A percentile compares a stretch with the other conserved stretches of the same genome.
These are phyloP conservation scores for Aphelinus atriplicis DNA, from an alignment of 1,140 invertebrate genomes.

Conservation along the genomic window DNA sequence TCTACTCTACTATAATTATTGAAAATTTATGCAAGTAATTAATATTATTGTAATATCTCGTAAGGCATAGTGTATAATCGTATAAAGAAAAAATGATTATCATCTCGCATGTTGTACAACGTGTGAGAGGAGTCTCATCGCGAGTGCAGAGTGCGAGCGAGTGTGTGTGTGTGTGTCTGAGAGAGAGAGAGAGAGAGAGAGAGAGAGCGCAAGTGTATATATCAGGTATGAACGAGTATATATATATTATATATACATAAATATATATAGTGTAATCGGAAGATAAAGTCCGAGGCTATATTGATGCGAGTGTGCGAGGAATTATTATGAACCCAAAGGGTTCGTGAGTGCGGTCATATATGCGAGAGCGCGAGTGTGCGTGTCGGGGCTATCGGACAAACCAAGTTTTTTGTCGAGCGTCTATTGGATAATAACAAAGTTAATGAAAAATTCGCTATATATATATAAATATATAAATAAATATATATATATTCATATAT, in stretches of 20 bases:
- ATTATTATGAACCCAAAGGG: slow-evolving; percentile 37
- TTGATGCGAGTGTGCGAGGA: slow-evolving; percentile 25
- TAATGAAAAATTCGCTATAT: not conserved
- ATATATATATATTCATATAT: slow-evolving; percentile 10
- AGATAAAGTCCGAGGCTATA: slow-evolving; percentile 31
- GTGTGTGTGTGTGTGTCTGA: slow-evolving; percentile 16
- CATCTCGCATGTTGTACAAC: slow-evolving; percentile 53
- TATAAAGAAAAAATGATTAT: slow-evolving; percentile 53
- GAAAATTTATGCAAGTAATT: slow-evolving; percentile 62
- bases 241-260: slow-evolving; percentile 26
- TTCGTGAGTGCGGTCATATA: slow-evolving; percentile 26
- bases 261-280: slow-evolving; percentile 31
- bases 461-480: slow-evolving; percentile 4
- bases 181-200: slow-evolving; percentile 1
- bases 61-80: slow-evolving; percentile 59
- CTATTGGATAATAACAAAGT: slow-evolving; percentile 14
- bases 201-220: slow-evolving; percentile 22
- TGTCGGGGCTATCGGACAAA: slow-evolving; percentile 49
- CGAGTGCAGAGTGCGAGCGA: slow-evolving; percentile 24
- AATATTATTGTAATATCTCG: slow-evolving; percentile 64
- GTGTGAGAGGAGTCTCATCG: slow-evolving; percentile 34
- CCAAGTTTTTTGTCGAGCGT: slow-evolving; percentile 29
- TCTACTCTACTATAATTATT: slow-evolving; percentile 66
- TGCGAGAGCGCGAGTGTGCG: slow-evolving; percentile 39
- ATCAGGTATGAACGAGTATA: slow-evolving; percentile 31